phyloP scores from a whole-genome alignment of 1,140 invertebrate genomes.

The Zaprionus lachaisei region DNA sequence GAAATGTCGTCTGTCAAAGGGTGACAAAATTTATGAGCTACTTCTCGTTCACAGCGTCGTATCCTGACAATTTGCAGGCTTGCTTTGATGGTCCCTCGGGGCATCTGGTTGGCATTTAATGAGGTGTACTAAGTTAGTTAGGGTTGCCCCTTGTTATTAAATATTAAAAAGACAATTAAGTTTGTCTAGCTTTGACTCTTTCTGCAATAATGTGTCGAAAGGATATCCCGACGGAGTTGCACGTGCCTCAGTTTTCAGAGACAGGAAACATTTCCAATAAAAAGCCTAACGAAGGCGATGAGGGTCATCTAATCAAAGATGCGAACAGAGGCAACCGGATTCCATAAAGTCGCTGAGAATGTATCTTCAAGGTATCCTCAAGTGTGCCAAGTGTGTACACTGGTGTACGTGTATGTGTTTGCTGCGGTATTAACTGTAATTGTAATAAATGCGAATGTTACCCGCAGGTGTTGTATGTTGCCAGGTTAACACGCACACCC shows the following conservation, averaged over 20 bases:
- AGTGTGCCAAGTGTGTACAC: too few species aligned
- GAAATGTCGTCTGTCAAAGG: background rate
- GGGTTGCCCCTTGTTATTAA: conserved; percentile 4
- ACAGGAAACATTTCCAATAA: conserved; percentile 20
- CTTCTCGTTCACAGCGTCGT: conserved; percentile 12
- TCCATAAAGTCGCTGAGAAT: background rate
- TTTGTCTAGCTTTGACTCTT: background rate
- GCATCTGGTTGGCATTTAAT: background rate
- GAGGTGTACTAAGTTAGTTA: conserved; percentile 9
- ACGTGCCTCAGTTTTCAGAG: conserved; percentile 6
- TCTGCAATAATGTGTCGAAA: background rate
- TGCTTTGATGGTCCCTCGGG: background rate
- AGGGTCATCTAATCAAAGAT: conserved; percentile 9
- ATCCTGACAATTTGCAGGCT: conserved; percentile 19
- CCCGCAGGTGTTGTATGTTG: conserved; percentile 53
- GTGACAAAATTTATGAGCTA: background rate
- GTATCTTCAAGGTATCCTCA: background rate
- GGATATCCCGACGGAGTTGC: background rate
- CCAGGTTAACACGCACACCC: background rate
- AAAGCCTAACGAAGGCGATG: conserved; percentile 22
- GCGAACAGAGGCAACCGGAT: conserved; percentile 1
- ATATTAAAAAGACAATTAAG: conserved; percentile 37
- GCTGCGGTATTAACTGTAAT: conserved; percentile 53
- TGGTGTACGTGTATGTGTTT: background rate
- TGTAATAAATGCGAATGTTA: conserved; percentile 68